Base-by-base conservation (phyloP, 2,888 invertebrate species). In the Tetropium fuscum region DNA sequence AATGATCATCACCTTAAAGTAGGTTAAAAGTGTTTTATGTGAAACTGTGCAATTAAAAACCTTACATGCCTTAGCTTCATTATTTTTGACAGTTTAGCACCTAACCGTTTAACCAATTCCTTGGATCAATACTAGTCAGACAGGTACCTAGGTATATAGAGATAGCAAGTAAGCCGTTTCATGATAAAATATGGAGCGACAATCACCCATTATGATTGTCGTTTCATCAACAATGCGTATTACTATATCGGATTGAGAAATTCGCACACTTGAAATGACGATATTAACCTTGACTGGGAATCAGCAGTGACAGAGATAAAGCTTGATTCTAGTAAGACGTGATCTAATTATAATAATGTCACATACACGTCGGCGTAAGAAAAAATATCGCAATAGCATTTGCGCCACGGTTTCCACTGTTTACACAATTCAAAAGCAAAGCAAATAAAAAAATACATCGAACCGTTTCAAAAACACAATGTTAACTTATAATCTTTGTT, bases 401-500 rank as follows among this genome's bases (percentile, higher is more conserved):
- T 48, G 36, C 48, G 34, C 16, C 11, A 18, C 13, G 25, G 43
- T 22, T 36, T 48, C 36, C 20, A 48, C 20, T 48, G 48, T 48
- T 48, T 48, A 48, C 48, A 20, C 36, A 13, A 13, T 36, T 25
- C 6, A 19, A 3, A 20, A 11, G 30, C 11, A 20, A 8, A 15
- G 7, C 6, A 1, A 7, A 2, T 3, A 41, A 22, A 36, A 48
- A 48, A 34, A 34, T 20, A 22, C 36, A 27, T 10, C 25, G 51
- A 38, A 20, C 6, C 51, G 15, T 40, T 40, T 38, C 51, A 20
- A 51, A 51, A 38, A 51, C 51, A 38, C 40, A 38, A 51, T 51
- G 51, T 38, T 22, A 22, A 38, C 34, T 40, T 15, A 40, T 51
- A 51, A 40, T 40, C 51, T 51, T 51, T 60, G 59, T 63, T 63